These are phyloP conservation scores for Fragum fragum DNA, from an alignment of 2,888 invertebrate species.

Conservation along the genomic window DNA sequence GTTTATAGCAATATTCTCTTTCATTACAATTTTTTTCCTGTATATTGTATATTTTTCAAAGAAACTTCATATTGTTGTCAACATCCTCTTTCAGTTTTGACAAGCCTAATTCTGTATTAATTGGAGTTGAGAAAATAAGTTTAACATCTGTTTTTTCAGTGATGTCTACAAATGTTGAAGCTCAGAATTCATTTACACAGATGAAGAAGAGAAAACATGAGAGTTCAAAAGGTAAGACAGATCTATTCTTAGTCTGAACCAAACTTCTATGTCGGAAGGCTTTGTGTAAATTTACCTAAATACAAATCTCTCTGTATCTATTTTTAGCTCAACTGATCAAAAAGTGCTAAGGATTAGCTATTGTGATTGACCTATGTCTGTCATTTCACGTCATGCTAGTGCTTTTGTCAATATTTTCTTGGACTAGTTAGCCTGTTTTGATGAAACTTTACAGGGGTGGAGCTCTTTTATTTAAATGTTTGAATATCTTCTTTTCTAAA, in stretches of 20 bases:
- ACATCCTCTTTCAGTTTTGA: no score
- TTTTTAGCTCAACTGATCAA: background rate
- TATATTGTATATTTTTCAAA: no score
- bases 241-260: background rate
- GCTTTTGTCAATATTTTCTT: no score
- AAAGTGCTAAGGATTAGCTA: background rate
- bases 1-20: no score
- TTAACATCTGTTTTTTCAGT: background rate
- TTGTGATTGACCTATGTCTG: no score
- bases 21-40: no score
- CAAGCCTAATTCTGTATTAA: background rate
- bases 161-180: background rate
- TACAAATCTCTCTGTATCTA: background rate
- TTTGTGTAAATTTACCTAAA: background rate
- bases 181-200: background rate
- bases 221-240: background rate
- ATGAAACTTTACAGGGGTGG: no score
- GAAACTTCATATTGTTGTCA: background rate
- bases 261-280: background rate
- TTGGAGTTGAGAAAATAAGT: background rate
- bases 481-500: no score
- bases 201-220: conserved; percentile 16
- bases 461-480: no score
- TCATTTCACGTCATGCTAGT: no score
- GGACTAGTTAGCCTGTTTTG: no score